Conservation (phyloP, 1,140 invertebrate genomes). For the Aphis gossypii region DNA sequence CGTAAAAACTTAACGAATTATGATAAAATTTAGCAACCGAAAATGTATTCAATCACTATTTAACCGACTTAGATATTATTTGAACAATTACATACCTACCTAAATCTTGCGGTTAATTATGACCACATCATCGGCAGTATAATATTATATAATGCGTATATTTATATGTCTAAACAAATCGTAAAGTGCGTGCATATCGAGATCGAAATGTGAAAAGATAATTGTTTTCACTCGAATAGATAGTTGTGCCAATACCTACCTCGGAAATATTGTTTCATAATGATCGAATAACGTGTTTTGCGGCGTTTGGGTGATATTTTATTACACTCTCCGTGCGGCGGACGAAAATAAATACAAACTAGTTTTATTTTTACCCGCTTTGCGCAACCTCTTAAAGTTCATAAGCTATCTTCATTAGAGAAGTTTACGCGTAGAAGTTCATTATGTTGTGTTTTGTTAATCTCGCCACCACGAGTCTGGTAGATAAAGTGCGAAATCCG, state of each 20-base stretch:
- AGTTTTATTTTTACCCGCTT: background rate
- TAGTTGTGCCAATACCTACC: background rate
- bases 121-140: background rate
- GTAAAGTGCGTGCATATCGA: background rate
- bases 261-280: background rate
- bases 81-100: background rate
- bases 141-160: background rate
- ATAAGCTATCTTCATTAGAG: background rate
- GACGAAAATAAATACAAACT: background rate
- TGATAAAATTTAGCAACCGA: background rate
- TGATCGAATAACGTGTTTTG: background rate
- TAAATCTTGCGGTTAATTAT: background rate
- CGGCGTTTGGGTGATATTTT: background rate
- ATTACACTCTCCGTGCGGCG: background rate
- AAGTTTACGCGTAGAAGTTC: slow-evolving; percentile 6
- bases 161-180: background rate
- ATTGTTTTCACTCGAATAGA: background rate
- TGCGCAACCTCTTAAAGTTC: background rate
- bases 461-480: background rate
- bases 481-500: background rate
- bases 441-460: background rate
- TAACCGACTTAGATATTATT: background rate
- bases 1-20: background rate
- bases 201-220: background rate
- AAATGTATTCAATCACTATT: background rate